A percentile compares a stretch with the other conserved stretches of the same genome.
These are phyloP conservation scores for Disparrhopalites patrizii DNA, from an alignment of 2,888 invertebrate species.

Conservation along the genomic window DNA sequence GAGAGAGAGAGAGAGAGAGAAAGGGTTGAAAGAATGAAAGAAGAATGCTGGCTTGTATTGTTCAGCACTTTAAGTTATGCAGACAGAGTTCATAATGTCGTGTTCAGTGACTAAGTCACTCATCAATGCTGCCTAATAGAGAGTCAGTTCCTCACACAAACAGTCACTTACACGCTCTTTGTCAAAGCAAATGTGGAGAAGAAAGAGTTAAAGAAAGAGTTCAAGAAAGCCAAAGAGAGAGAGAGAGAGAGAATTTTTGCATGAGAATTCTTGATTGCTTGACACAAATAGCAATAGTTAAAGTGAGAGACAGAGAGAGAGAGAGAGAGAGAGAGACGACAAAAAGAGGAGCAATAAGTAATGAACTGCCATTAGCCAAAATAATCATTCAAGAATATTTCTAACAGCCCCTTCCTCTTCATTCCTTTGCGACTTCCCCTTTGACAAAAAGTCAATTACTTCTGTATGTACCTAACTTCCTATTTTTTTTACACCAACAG, in stretches of 20 bases:
- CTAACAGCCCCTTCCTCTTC: neutral
- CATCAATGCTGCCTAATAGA: conserved; percentile 15
- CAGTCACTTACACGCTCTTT: too few relatives aligned
- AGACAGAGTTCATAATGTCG: conserved; percentile 22
- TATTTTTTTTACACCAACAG: neutral
- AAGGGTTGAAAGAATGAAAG: neutral
- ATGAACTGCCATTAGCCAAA: neutral
- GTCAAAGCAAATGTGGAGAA: too few relatives aligned
- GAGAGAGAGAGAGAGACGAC: neutral
- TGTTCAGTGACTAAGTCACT: conserved; percentile 23
- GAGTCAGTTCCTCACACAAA: too few relatives aligned
- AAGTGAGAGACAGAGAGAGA: too few relatives aligned
- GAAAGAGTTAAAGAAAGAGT: conserved; percentile 25
- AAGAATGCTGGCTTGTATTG: neutral
- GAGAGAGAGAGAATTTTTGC: conserved; percentile 26
- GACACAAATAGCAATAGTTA: conserved; percentile 31
- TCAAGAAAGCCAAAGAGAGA: conserved; percentile 20
- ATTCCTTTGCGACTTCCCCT: neutral
- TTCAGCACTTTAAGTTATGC: conserved; percentile 9
- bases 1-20: neutral
- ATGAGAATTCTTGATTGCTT: conserved; percentile 31
- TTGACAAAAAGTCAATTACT: conserved; percentile 7
- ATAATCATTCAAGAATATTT: conserved; percentile 7
- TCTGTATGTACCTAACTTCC: too few relatives aligned
- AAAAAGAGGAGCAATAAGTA: neutral